Evolutionary conservation across 1,140 invertebrate genomes (phyloP), one percentile per base, ranked within the genome.

Genomic region (Patella vulgata): DNA sequence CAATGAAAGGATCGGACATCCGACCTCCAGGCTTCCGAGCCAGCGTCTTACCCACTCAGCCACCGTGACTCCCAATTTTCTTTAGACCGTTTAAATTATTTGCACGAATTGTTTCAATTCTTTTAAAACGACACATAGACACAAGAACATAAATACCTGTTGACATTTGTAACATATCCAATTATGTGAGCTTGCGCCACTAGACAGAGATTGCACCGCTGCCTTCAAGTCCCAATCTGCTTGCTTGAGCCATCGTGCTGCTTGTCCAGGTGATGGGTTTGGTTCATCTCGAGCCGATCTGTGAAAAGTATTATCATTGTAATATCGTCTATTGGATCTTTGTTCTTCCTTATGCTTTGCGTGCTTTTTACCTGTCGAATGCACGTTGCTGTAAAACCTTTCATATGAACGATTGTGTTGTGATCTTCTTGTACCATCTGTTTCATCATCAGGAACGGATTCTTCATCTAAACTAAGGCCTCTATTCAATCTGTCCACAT

Each of bases 131-230:
- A n/a, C n/a, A n/a, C n/a, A n/a, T n/a, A n/a, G n/a, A n/a, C n/a
- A n/a, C n/a, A n/a, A n/a, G n/a, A n/a, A n/a, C n/a, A 31, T 30
- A 19, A 21, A 66, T 63, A 77, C 74, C 64, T 77, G 74, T 54
- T 74, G 66, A 61, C 72, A 70, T n/a, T 51, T 66, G 23, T 66
- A 69, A 61, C 72, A 77, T 28, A 74, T 68, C 74, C 74, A 77
- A 47, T 72, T 73, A 56, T 53, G 70, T 1, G 42, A 40, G 19
- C 8, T 17, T 36, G 30, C 21, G 8, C 31, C 40, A 3, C 19
- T 31, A 27, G 31, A 36, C 11, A 58, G 51, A 3, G 51, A 66
- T 21, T 44, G 44, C 19, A 52, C 40, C 3, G 70, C 72, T 30
- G 68, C 59, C 6, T 33, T 12, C 1, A 73, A 39, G 53, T 77